Conservation (phyloP, 1,140 invertebrate species). For the Wiebesia pumilae region DNA sequence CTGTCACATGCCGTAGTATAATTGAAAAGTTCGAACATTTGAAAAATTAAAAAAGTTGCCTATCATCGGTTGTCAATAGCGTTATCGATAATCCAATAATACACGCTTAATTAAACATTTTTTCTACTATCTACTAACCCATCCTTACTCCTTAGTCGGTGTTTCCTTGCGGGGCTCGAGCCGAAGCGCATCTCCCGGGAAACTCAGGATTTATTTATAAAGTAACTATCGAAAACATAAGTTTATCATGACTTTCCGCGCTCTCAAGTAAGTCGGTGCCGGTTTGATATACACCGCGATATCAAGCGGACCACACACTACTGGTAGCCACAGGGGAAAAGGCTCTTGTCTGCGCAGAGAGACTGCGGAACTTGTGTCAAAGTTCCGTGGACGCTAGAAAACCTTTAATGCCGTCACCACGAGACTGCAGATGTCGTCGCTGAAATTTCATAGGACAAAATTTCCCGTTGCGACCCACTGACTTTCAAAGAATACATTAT, state of each 20-base stretch:
- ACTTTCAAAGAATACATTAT: neutral
- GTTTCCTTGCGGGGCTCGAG: neutral
- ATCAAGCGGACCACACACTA: slow-evolving; percentile 40
- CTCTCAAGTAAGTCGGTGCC: neutral
- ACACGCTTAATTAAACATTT: slow-evolving; percentile 41
- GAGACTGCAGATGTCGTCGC: neutral
- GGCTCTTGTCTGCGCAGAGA: neutral
- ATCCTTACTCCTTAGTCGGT: neutral
- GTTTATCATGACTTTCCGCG: slow-evolving; percentile 56
- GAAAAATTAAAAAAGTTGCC: slow-evolving; percentile 17
- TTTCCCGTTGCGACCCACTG: neutral
- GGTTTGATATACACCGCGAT: slow-evolving; percentile 62
- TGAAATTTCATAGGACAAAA: neutral
- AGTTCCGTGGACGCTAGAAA: slow-evolving; percentile 20
- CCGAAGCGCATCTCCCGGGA: slow-evolving; percentile 23
- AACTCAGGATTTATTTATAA: slow-evolving; percentile 67
- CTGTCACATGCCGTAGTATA: neutral
- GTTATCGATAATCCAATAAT: neutral
- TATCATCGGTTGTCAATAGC: neutral
- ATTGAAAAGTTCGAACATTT: slow-evolving; percentile 11
- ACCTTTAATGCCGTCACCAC: neutral
- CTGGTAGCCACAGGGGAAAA: slow-evolving; percentile 62
- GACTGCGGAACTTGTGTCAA: slow-evolving; percentile 55
- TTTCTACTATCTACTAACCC: neutral
- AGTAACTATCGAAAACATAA: slow-evolving; percentile 66